A percentile compares a stretch with the other conserved stretches of the same genome.
Evolutionary conservation across 2,888 invertebrate genomes (phyloP).

Genomic region (Coremacera marginata): DNA sequence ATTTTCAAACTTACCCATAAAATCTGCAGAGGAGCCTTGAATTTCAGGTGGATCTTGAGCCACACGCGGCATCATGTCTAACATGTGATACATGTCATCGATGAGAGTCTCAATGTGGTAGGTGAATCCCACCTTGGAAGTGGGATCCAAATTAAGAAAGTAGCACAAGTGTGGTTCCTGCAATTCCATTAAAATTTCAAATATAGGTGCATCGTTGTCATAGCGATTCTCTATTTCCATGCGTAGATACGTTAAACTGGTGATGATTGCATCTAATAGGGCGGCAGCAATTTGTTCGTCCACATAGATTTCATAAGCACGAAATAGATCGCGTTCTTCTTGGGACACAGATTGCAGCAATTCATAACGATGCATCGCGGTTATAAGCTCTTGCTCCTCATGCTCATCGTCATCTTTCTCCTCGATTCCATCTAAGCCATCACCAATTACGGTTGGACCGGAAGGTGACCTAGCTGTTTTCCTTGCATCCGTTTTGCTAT

Average conservation of each 20-base stretch:
- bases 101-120: constrained; percentile 78
- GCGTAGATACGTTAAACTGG: constrained; percentile 60
- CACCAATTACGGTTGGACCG: not conserved
- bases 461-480: not conserved
- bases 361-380: constrained; percentile 51
- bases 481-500: not conserved
- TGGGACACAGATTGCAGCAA: constrained; percentile 53
- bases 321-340: constrained; percentile 55
- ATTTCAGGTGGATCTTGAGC: constrained; percentile 60
- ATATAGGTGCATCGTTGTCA: constrained; percentile 73
- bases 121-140: constrained; percentile 73
- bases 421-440: not conserved
- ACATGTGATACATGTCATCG: constrained; percentile 83
- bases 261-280: constrained; percentile 71
- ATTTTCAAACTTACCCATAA: constrained; percentile 48
- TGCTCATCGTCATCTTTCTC: constrained; percentile 16
- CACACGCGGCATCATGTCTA: constrained; percentile 79
- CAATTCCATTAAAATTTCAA: constrained; percentile 82
- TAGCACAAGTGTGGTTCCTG: constrained; percentile 81
- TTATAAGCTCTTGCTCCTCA: constrained; percentile 43
- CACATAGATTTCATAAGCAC: constrained; percentile 75
- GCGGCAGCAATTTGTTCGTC: constrained; percentile 75
- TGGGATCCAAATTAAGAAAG: constrained; percentile 73
- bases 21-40: constrained; percentile 44
- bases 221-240: constrained; percentile 64